Base-by-base conservation (phyloP, 2,888 invertebrate genomes). In the Endotricha flammealis region DNA sequence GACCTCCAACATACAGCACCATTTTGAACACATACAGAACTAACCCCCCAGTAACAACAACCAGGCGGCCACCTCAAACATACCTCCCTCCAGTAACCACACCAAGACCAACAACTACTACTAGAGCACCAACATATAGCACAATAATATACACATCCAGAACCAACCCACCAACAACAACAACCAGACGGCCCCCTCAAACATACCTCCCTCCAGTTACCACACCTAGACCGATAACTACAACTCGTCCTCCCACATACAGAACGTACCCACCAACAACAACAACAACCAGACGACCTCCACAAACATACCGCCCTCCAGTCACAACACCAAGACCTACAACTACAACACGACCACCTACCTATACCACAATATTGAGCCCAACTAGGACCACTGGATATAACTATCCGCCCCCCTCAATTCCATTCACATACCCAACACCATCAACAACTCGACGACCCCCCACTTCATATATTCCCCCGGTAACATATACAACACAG, bases 311-410 rank as follows among this genome's bases (percentile, higher is more conserved):
- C 28, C n/a, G n/a, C 6, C 20, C 20, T 4, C 3, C 20, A 4
- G 6, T 6, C 2, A 2, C 20, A 20, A 20, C 8, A 20, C 9
- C 31, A 6, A 36, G 32, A 3, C 25, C 36, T 8, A 20, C 20
- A 20, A 20, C 20, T 8, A 20, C 20, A 6, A 20, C 20, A 8
- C 6, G 20, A 20, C 20, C 20, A 20, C 20, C 20, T 8, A 20
- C 20, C 16, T 16, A 16, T 6, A 16, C 4, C n/a, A 20, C 20
- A 20, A 3, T 7, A 8, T 6, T 4, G 6, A 20, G n/a, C n/a
- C 6, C 20, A 50, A 9, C 50, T 1, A 55, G 50, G 50, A 72
- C 72, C 0, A 74, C 73, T 1, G 74, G 73, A 0, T 76, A 76
- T 44, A 48, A 52, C 0, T 76, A 76, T 34, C 68, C 75, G 0